These are phyloP conservation scores for Therioaphis trifolii DNA, from an alignment of 2,888 invertebrate genomes.

Conservation along the genomic window DNA sequence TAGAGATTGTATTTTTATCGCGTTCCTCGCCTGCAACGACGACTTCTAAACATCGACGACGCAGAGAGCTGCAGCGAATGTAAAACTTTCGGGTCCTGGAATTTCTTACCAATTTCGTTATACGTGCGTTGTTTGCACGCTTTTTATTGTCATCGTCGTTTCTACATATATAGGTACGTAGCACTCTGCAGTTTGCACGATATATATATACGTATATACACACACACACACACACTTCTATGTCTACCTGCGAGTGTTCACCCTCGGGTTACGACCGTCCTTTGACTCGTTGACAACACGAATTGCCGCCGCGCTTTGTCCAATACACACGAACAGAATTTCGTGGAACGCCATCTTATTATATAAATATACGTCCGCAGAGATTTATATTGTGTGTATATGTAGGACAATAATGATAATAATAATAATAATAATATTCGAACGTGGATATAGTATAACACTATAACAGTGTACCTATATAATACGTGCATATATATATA, in stretches of 20 bases:
- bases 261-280: conserved; percentile 20
- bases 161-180: too few relatives aligned
- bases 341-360: neutral
- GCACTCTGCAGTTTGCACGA: too few relatives aligned
- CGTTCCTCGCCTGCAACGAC: neutral
- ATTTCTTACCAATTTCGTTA: neutral
- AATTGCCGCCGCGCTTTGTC: conserved; percentile 9
- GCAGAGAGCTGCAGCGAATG: neutral
- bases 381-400: neutral
- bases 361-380: neutral
- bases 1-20: neutral
- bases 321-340: neutral
- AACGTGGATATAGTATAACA: conserved; percentile 6
- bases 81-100: neutral
- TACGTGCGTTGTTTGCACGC: neutral
- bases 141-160: conserved; percentile 4
- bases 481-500: too few relatives aligned
- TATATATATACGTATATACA: neutral
- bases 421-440: conserved; percentile 27
- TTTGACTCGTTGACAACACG: conserved; percentile 17
- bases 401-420: conserved; percentile 23
- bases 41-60: neutral
- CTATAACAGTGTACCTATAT: too few relatives aligned
- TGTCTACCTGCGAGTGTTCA: neutral
- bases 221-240: too few relatives aligned